Evolutionary conservation across 1,140 invertebrate species (phyloP).

Genomic region (Heliconius eleuchia): DNA sequence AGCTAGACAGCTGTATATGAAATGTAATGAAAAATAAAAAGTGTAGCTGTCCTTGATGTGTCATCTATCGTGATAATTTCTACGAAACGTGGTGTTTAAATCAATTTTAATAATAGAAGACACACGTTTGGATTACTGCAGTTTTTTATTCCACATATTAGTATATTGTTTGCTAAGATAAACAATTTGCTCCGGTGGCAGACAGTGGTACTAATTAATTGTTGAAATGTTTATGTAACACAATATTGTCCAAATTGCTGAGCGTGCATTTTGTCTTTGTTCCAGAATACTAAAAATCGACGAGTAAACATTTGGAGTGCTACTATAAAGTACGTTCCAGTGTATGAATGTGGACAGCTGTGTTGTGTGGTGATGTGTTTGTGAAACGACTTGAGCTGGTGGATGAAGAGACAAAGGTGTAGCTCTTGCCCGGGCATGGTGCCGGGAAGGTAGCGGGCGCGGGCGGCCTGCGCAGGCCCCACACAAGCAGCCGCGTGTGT

Average conservation of each 20-base stretch:
- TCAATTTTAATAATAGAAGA: constrained; percentile 31
- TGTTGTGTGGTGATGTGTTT: constrained; percentile 59
- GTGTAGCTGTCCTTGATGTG: constrained; percentile 75
- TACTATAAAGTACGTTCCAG: not conserved
- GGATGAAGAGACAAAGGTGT: constrained; percentile 67
- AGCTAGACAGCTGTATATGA: constrained; percentile 75
- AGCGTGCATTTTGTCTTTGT: constrained; percentile 72
- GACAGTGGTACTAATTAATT: constrained; percentile 59
- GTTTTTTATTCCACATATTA: not conserved
- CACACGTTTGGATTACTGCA: constrained; percentile 11
- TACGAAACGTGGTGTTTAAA: constrained; percentile 62
- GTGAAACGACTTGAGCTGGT: constrained; percentile 53
- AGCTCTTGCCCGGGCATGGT: constrained; percentile 79
- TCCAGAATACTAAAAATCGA: constrained; percentile 60
- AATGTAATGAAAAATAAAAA: constrained; percentile 73
- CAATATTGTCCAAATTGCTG: constrained; percentile 67
- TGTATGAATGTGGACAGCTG: constrained; percentile 40
- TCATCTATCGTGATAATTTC: constrained; percentile 73
- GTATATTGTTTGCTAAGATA: constrained; percentile 17
- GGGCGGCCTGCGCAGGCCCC: constrained; percentile 79
- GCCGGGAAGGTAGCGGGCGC: constrained; percentile 79
- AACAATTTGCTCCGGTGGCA: constrained; percentile 55
- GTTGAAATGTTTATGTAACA: constrained; percentile 79
- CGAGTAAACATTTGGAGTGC: not conserved
- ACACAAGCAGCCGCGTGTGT: constrained; percentile 78